A percentile compares a stretch with the other conserved stretches of the same genome.
Evolutionary conservation across 2,888 invertebrate genomes (phyloP).

Genomic region (Oscheius sp.): DNA sequence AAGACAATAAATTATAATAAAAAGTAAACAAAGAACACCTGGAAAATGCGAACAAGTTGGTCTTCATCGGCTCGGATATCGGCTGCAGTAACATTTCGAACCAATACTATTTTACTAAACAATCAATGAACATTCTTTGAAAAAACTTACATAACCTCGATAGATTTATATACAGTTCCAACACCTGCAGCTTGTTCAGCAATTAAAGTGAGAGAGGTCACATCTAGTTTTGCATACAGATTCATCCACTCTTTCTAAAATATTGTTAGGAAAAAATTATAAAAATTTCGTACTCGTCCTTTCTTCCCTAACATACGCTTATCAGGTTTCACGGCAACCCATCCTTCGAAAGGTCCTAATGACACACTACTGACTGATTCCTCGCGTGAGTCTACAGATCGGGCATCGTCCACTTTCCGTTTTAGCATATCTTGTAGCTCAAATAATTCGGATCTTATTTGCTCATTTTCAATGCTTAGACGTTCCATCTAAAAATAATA

Average conservation of each 20-base stretch:
- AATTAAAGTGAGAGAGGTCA: conserved; percentile 15
- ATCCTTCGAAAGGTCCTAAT: conserved; percentile 16
- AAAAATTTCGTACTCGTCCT: conserved; percentile 2
- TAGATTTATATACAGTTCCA: not conserved
- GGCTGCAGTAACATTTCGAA: conserved; percentile 95
- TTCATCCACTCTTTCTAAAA: conserved; percentile 31
- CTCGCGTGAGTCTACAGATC: conserved; percentile 39
- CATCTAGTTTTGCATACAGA: conserved; percentile 16
- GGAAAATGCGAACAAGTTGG: conserved; percentile 98
- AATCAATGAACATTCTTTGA: not conserved
- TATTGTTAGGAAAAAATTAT: not conserved
- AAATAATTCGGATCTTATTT: not conserved
- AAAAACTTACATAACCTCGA: conserved; percentile 23
- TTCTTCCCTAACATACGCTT: conserved; percentile 19
- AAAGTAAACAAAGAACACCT: conserved; percentile 74
- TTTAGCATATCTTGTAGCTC: not conserved
- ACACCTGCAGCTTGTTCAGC: conserved; percentile 9
- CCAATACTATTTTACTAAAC: conserved; percentile 94
- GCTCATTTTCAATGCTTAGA: not conserved
- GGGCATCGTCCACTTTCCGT: not conserved
- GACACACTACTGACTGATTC: conserved; percentile 33
- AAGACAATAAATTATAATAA: conserved; percentile 64
- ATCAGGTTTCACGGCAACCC: conserved; percentile 19
- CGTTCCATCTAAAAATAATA: conserved; percentile 4
- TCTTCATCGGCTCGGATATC: conserved; percentile 98